phyloP scores from a whole-genome alignment of 2,113 vertebrate species.

The Capricornis sumatraensis region DNA sequence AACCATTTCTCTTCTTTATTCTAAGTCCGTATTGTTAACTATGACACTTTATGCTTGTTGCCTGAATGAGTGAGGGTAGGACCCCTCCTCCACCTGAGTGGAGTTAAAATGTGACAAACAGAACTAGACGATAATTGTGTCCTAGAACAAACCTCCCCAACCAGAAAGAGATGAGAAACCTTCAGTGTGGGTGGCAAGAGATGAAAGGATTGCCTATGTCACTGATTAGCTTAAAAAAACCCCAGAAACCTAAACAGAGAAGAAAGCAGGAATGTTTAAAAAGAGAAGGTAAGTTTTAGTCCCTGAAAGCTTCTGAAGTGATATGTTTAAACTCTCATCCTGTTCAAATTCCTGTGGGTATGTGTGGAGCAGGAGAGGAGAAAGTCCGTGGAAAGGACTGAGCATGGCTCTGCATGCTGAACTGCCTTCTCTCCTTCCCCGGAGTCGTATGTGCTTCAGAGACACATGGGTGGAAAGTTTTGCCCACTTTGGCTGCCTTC shows the following conservation, averaged over 20 bases:
- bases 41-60: not conserved
- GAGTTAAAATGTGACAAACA: not conserved
- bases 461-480: conserved; percentile 68
- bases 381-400: conserved; percentile 21
- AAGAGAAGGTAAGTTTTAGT: not conserved
- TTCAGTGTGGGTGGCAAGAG: not conserved
- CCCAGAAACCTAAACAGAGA: not conserved
- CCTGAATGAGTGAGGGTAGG: not conserved
- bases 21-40: not conserved
- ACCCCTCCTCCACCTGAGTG: not conserved
- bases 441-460: conserved; percentile 9
- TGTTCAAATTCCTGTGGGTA: not conserved
- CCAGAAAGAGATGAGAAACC: not conserved
- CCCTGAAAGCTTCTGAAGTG: not conserved
- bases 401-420: not conserved
- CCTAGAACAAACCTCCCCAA: not conserved
- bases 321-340: not conserved
- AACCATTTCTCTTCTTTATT: not conserved
- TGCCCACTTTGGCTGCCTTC: conserved; percentile 66
- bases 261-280: not conserved
- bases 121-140: not conserved
- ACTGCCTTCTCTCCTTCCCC: not conserved
- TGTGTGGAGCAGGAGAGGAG: not conserved
- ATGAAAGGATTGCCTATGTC: not conserved
- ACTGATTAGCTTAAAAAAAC: not conserved